A percentile compares a stretch with the other conserved stretches of the same genome.
These are phyloP conservation scores for Benthosema pterotum DNA, from an alignment of 2,797 vertebrate genomes.

Conservation along the genomic window DNA sequence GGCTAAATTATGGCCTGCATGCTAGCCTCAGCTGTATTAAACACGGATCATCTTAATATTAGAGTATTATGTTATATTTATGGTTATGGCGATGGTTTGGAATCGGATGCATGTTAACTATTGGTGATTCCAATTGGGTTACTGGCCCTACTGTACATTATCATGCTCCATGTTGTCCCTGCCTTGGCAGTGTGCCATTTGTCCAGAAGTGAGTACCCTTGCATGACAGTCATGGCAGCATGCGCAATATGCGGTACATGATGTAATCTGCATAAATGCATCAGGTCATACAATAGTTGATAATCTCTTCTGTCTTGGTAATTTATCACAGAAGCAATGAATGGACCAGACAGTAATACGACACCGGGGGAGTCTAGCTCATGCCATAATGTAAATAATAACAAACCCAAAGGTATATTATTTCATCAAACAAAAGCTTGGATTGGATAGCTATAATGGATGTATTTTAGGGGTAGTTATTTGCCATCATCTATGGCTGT, in stretches of 20 bases:
- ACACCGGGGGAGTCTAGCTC: conserved; percentile 58
- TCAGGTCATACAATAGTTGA: conserved; percentile 23
- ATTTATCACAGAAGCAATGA: conserved; percentile 58
- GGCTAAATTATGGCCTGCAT: conserved; percentile 14
- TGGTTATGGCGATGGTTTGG: not conserved
- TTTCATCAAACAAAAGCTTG: conserved; percentile 22
- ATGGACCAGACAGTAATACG: conserved; percentile 56
- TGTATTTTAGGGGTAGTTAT: not conserved
- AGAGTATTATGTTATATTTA: not conserved
- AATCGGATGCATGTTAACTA: conserved; percentile 16
- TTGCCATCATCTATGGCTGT: not conserved
- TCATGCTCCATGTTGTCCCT: too few species aligned
- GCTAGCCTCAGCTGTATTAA: conserved; percentile 6
- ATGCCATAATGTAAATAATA: conserved; percentile 68
- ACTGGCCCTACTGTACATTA: too few species aligned
- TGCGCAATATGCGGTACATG: conserved; percentile 50
- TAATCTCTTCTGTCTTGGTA: conserved; percentile 53
- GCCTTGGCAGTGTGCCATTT: too few species aligned
- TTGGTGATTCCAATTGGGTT: too few species aligned
- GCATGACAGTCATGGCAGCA: conserved; percentile 33
- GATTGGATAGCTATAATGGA: conserved; percentile 11
- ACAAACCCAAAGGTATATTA: conserved; percentile 65
- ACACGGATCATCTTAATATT: not conserved
- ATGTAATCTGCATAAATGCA: conserved; percentile 44
- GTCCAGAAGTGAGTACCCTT: not conserved